Evolutionary conservation across 1,140 invertebrate species (phyloP), one percentile per base, ranked within the genome.

Genomic region (Phenacoccus solenopsis): DNA sequence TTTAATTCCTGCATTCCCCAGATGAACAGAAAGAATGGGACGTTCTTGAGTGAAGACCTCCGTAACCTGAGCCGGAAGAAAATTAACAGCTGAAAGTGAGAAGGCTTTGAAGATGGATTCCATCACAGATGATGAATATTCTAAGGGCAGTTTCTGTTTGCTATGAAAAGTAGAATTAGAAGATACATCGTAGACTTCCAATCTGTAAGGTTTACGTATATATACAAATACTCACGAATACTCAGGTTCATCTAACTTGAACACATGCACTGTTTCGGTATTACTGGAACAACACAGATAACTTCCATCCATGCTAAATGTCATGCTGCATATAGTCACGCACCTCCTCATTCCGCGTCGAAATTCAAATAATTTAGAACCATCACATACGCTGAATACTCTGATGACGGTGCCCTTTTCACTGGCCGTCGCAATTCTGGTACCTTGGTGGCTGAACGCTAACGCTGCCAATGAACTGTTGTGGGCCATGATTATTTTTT

Each of bases 181-280:
- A 7, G 30, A 32, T 7, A 7, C n/a, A n/a, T n/a, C n/a, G n/a
- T n/a, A n/a, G n/a, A n/a, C n/a, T n/a, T n/a, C n/a, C n/a, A n/a
- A n/a, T n/a, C n/a, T n/a, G n/a, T n/a, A n/a, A n/a, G n/a, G n/a
- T n/a, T n/a, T n/a, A n/a, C n/a, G n/a, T n/a, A n/a, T n/a, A 72
- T n/a, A 70, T 9, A 61, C 68, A 13, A 32, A 73, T 61, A 80
- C 82, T 78, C 79, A 90, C 88, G 82, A 81, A 75, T 90, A 86
- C 76, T 85, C 87, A 7, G 84, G 81, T 74, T 86, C 85, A 77
- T 92, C 90, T 74, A 98, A 81, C 79, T 92, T 93, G 81, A 99
- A 99, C 74, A 99, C 89, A 81, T 99, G 97, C 74, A 99, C 92
- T 25, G 97, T 99, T 84, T 98, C 96, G 13, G 96, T 98, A 80